phyloP scores from a whole-genome alignment of 2,113 vertebrate genomes.

The Pagrus major region DNA sequence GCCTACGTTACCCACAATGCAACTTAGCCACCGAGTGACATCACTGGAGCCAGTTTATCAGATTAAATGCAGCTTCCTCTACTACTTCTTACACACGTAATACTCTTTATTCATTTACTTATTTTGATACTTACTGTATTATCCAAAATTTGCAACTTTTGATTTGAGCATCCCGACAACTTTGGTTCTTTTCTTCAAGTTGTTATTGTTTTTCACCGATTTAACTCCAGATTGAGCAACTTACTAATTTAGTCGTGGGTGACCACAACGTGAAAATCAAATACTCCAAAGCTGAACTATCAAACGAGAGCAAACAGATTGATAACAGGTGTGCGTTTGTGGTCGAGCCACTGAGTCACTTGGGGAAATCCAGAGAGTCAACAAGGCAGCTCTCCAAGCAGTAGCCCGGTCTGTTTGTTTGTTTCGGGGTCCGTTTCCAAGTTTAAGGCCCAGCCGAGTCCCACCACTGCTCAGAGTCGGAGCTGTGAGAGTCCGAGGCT shows the following conservation, averaged over 20 bases:
- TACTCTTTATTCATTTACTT: no score
- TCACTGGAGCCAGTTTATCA: no score
- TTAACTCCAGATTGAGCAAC: not conserved
- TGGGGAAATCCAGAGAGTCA: slow-evolving; percentile 22
- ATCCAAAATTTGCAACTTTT: no score
- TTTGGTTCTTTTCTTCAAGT: not conserved
- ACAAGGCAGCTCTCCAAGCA: slow-evolving; percentile 41
- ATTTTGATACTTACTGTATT: no score
- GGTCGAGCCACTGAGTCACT: slow-evolving; percentile 17
- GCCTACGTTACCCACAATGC: no score
- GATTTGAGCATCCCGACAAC: no score
- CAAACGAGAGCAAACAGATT: slow-evolving; percentile 4
- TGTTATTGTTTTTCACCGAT: not conserved
- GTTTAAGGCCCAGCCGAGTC: not conserved
- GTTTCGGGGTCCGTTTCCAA: slow-evolving; percentile 5
- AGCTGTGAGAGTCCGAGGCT: not conserved
- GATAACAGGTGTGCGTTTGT: slow-evolving; percentile 49
- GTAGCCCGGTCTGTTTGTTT: slow-evolving; percentile 36
- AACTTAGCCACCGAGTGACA: no score
- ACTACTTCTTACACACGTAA: no score
- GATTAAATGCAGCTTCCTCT: no score
- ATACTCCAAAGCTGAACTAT: not conserved
- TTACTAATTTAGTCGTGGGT: not conserved
- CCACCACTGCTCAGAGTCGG: not conserved
- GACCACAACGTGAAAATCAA: not conserved